These are phyloP conservation scores for Mythimna vitellina DNA, from an alignment of 2,888 invertebrate species.

Conservation along the genomic window DNA sequence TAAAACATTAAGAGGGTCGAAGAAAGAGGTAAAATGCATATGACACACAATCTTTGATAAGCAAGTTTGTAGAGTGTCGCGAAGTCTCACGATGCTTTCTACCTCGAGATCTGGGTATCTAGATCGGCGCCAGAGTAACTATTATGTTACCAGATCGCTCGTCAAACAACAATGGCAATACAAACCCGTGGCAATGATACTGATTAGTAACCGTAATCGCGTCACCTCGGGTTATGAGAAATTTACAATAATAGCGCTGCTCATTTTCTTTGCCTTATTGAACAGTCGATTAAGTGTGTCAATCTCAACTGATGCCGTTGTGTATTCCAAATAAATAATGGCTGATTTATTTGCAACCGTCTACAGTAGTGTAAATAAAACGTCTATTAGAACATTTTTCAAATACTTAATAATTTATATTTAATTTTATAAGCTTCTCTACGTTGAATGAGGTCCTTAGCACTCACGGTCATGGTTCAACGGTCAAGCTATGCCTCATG, in stretches of 20 bases:
- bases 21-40: constrained; percentile 26
- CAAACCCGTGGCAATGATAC: constrained; percentile 75
- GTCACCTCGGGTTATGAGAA: constrained; percentile 55
- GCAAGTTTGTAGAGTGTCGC: constrained; percentile 58
- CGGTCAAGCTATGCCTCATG: constrained; percentile 57
- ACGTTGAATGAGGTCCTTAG: constrained; percentile 37
- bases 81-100: constrained; percentile 73
- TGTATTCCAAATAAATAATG: constrained; percentile 45
- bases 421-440: constrained; percentile 28
- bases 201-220: constrained; percentile 72
- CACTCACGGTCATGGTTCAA: constrained; percentile 60
- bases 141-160: constrained; percentile 74
- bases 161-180: constrained; percentile 74
- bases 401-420: constrained; percentile 17
- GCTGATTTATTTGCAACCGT: constrained; percentile 29
- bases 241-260: constrained; percentile 53
- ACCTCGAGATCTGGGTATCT: constrained; percentile 82
- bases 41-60: constrained; percentile 39
- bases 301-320: constrained; percentile 46
- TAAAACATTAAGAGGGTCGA: constrained; percentile 1
- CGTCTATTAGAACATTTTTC: constrained; percentile 8
- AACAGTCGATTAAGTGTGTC: constrained; percentile 57
- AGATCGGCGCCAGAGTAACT: constrained; percentile 77
- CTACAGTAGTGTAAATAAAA: constrained; percentile 34
- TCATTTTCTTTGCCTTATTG: constrained; percentile 53